Percentiles rank a stretch among this genome's conserved stretches.
These are phyloP conservation scores for Pitangus sulphuratus DNA, from an alignment of 2,797 vertebrate species.

Conservation along the genomic window DNA sequence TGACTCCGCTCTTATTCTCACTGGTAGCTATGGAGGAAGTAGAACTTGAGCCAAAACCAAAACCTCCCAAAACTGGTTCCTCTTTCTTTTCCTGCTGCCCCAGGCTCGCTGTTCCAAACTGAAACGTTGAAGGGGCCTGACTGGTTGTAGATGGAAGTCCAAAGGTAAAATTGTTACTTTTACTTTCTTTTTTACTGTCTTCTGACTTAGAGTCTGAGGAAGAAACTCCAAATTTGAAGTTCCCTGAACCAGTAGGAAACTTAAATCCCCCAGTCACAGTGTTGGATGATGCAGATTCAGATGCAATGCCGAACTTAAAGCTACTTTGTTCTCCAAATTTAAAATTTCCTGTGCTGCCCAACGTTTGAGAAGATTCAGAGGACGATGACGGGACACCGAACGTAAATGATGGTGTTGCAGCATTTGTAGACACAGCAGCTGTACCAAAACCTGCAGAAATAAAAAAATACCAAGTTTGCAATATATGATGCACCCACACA, in stretches of 20 bases:
- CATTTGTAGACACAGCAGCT: conserved; percentile 60
- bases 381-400: conserved; percentile 77
- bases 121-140: conserved; percentile 68
- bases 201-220: conserved; percentile 76
- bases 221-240: conserved; percentile 84
- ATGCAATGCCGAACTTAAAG: conserved; percentile 82
- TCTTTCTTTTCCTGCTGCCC: conserved; percentile 80
- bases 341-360: conserved; percentile 77
- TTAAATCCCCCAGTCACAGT: conserved; percentile 71
- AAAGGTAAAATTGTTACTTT: conserved; percentile 83
- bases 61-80: conserved; percentile 71
- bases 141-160: conserved; percentile 72
- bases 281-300: conserved; percentile 74
- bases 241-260: conserved; percentile 80
- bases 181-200: conserved; percentile 82
- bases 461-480: not conserved
- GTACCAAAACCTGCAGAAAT: conserved; percentile 76
- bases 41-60: conserved; percentile 80
- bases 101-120: conserved; percentile 72
- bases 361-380: conserved; percentile 71
- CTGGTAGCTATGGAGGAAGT: conserved; percentile 61
- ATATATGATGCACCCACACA: not conserved
- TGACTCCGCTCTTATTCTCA: conserved; percentile 76
- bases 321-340: conserved; percentile 83
- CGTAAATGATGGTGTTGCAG: conserved; percentile 73